A percentile compares a stretch with the other conserved stretches of the same genome.
These are phyloP conservation scores for Ormyrus labotus DNA, from an alignment of 2,888 invertebrate species.

Conservation along the genomic window DNA sequence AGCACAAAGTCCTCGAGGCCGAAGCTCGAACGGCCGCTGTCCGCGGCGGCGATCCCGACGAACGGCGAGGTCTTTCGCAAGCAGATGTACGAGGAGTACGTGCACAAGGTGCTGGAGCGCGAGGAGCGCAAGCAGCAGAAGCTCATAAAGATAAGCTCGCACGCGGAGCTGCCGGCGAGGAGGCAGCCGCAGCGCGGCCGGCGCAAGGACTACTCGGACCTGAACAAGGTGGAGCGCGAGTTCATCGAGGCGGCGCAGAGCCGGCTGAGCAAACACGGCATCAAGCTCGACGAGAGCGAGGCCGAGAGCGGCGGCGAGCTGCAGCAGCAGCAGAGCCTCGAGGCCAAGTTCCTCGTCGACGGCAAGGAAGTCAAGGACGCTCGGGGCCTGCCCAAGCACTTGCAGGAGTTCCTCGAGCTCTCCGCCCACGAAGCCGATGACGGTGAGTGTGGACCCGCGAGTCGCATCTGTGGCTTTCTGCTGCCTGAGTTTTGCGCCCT, in stretches of 20 bases:
- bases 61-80: slow-evolving; percentile 85
- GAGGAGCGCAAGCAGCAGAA: slow-evolving; percentile 87
- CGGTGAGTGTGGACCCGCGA: no score
- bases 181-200: slow-evolving; percentile 27
- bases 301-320: slow-evolving; percentile 55
- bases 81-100: slow-evolving; percentile 91
- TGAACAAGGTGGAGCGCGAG: slow-evolving; percentile 83
- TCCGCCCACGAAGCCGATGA: slow-evolving; percentile 69
- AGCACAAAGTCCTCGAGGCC: not conserved
- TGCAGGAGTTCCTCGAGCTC: slow-evolving; percentile 86
- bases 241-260: slow-evolving; percentile 87
- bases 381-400: slow-evolving; percentile 84
- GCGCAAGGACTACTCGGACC: not conserved
- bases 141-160: slow-evolving; percentile 86
- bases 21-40: slow-evolving; percentile 62
- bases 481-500: slow-evolving; percentile 9
- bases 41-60: slow-evolving; percentile 74
- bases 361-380: slow-evolving; percentile 81
- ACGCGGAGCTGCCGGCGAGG: slow-evolving; percentile 60
- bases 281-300: slow-evolving; percentile 79
- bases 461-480: no score
- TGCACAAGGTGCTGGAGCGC: slow-evolving; percentile 86
- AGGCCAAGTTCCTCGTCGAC: slow-evolving; percentile 81
- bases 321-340: slow-evolving; percentile 58
- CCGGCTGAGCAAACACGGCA: slow-evolving; percentile 83